Evolutionary conservation across 2,888 invertebrate genomes (phyloP), one percentile per base, ranked within the genome.

Genomic region (Halocaridina rubra): DNA sequence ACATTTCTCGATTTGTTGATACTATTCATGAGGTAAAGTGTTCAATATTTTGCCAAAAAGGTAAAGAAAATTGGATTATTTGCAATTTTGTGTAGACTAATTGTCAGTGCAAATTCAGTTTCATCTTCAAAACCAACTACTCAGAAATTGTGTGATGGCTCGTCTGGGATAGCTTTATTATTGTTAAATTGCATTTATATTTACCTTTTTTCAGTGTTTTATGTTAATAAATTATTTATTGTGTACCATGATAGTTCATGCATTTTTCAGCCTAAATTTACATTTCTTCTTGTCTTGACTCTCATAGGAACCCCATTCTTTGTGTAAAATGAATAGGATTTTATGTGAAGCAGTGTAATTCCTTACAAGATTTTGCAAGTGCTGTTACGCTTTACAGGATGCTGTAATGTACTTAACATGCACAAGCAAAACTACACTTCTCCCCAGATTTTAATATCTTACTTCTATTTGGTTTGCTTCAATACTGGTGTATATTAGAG

Each of bases 141-240:
- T 30, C 27, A 72, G 74, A 39, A 39, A 46, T 71, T 30, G 33
- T 61, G 33, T 59, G 32, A 61, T 27, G 59, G 74, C 67, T 80
- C 39, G 46, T 61, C 64, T 74, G 61, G 80, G 57, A 80, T 33
- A 74, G 72, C 80, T 74, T 80, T 57, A 74, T 33, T n/a, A 69
- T n/a, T 30, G 69, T 4, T 24, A 53, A 79, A 79, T 69, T 78
- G 61, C 39, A 24, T 77, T 61, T 53, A 53, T 53, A 19, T 69
- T 57, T 29, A 53, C 16, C 33, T 77, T 32, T 22, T n/a, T 57
- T n/a, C 61, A 61, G 59, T 77, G 32, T 77, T 77, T 19, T 57
- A 19, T 77, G 59, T 61, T 77, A 77, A 77, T 77, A 77, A 77
- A 77, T 80, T 64, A 80, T 80, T 80, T 80, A 80, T 80, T 74